Evolutionary conservation across 2,113 vertebrate genomes (phyloP).

Genomic region (Labrus mixtus): DNA sequence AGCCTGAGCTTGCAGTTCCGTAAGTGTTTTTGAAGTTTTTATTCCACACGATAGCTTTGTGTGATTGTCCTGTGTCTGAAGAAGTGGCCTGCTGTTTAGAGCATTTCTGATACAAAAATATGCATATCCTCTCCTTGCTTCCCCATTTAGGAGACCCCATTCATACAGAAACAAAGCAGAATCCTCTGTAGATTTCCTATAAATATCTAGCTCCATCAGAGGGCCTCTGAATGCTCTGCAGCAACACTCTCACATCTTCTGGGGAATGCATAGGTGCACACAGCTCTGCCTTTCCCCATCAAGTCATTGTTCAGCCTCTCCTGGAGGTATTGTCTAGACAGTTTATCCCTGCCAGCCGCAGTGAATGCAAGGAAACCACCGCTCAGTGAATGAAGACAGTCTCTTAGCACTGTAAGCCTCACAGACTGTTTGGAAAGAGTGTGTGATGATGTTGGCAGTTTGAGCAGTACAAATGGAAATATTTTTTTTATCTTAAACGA

Average conservation of each 20-base stretch:
- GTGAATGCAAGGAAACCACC: constrained; percentile 66
- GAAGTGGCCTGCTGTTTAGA: not conserved
- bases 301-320: constrained; percentile 63
- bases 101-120: not conserved
- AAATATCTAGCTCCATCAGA: constrained; percentile 48
- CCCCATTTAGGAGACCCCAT: constrained; percentile 30
- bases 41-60: not conserved
- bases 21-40: constrained; percentile 82
- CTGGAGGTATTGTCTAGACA: constrained; percentile 58
- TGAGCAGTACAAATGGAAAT: constrained; percentile 15
- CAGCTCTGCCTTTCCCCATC: constrained; percentile 16
- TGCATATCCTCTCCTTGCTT: constrained; percentile 30
- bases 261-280: constrained; percentile 30
- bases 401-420: not conserved
- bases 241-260: constrained; percentile 20
- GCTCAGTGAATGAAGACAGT: constrained; percentile 3
- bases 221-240: constrained; percentile 18
- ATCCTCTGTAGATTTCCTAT: constrained; percentile 47
- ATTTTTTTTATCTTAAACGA: not conserved
- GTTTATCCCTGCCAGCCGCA: constrained; percentile 2
- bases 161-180: constrained; percentile 63
- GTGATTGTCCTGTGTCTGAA: not conserved
- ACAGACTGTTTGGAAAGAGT: not conserved
- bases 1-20: constrained; percentile 96
- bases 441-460: constrained; percentile 6